phyloP scores from a whole-genome alignment of 2,113 vertebrate genomes.

The Dicentrarchus labrax region DNA sequence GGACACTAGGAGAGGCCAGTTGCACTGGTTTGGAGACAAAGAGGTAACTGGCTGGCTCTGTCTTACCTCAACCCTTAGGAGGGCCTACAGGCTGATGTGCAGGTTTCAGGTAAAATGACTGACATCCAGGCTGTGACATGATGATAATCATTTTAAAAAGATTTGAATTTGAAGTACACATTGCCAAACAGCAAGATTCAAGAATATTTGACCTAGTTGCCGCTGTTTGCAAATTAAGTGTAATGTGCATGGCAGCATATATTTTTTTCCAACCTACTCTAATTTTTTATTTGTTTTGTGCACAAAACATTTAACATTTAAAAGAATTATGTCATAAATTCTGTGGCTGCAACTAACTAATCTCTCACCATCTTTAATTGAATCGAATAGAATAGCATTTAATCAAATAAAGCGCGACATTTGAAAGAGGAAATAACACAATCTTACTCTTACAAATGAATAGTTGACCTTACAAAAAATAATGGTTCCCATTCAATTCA shows the following conservation, averaged over 20 bases:
- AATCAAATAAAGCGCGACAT: not conserved
- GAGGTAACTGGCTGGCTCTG: slow-evolving; percentile 8
- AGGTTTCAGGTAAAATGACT: not conserved
- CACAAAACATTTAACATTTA: not conserved
- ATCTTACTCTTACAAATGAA: not conserved
- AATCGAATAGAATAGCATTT: not conserved
- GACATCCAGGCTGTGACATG: not conserved
- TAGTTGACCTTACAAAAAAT: too few relatives aligned
- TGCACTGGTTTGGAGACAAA: slow-evolving; percentile 40
- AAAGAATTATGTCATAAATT: not conserved
- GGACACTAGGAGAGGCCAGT: slow-evolving; percentile 47
- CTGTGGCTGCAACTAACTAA: not conserved
- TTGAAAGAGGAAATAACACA: not conserved
- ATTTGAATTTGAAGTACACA: not conserved
- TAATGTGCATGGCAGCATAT: not conserved
- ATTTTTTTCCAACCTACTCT: not conserved
- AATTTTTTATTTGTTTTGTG: not conserved
- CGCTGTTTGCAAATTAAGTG: not conserved
- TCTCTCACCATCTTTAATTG: too few relatives aligned
- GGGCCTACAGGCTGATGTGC: not conserved
- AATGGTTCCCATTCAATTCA: not conserved
- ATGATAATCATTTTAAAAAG: not conserved
- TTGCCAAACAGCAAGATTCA: not conserved
- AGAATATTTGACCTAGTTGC: not conserved
- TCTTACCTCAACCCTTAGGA: slow-evolving; percentile 2